Base-by-base conservation (phyloP, 2,113 vertebrate genomes). In the Isichthys henryi region DNA sequence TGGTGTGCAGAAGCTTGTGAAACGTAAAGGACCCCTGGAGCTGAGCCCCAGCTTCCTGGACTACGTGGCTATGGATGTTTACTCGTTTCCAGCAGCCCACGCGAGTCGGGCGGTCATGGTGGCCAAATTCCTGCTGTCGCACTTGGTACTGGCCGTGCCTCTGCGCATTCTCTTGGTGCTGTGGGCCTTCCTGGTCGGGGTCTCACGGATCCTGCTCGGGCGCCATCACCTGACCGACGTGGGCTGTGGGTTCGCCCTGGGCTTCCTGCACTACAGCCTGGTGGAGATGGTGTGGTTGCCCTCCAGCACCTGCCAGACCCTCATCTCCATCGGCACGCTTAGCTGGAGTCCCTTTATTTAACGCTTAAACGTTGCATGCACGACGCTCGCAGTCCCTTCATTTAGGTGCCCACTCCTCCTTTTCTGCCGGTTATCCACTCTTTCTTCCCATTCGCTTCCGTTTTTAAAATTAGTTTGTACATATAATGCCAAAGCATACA, bases 231-330 rank as follows among this genome's bases (percentile, higher is more conserved):
- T 99, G 93, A 97, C 97, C 0, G 98, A 99, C 0, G 97, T 98
- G 2, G 88, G 97, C 50, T 97, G 96, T 0, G 98, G 98, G 50
- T 98, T 99, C 45, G 91, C 95, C 7, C 96, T 98, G 0, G 98
- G 98, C 92, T 97, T 97, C 94, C 92, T 98, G 85, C 97, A 98
- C 94, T 98, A 97, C 95, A 95, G 94, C 90, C 94, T 99, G 92
- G 97, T 99, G 93, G 97, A 99, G 95, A 94, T 96, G n/a, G 95
- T 99, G 27, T 99, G 98, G 98, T 94, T 99, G 92, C 95, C 97
- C 66, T 97, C 98, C 17, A 96, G 95, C 89, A 97, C 97, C 8
- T 99, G 98, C 89, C 97, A 98, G 95, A 97, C 96, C 94, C 95
- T 99, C 91, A 96, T 98, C 94, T 97, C 97, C 0, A 96, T 97